Base-by-base conservation (phyloP, 2,113 vertebrate genomes). In the Anarhynchus alexandrinus region DNA sequence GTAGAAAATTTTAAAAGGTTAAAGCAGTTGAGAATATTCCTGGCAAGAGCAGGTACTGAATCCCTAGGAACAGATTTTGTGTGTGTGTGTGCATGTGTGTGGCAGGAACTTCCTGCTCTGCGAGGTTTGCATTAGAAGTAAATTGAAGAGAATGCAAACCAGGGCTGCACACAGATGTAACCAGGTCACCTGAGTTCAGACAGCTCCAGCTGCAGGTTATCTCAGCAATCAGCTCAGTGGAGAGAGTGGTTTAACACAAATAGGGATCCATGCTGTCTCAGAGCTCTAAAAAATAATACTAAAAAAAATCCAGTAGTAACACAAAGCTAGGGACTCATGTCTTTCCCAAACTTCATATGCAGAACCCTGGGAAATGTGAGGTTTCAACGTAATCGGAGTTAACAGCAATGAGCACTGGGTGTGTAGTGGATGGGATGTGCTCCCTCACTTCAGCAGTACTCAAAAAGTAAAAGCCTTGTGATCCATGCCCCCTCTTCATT, bases 1-100 rank as follows among this genome's bases (percentile, higher is more conserved):
- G 83, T 90, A 90, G 71, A 61, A 77, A 76, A 91, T 82, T 94
- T 73, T 78, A 69, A 93, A 93, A 97, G 96, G 93, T 96, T 97
- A 94, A 96, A 96, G 87, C 38, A 88, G 77, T n/a, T 79, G 88
- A 93, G 82, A 93, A 82, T 67, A 88, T 93, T 94, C 42, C 83
- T 90, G 61, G 93, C 91, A 91, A 92, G 78, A 79, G 20, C 59
- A 86, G 72, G 84, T 65, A 86, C 32, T 18, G 69, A 97, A 71
- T 91, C 79, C 95, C 74, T 70, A 54, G 78, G 74, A 97, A 87
- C 47, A 73, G 66, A 69, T 70, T 73, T 34, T 36, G 42, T 58
- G 78, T 57, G 29, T 26, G 20, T 26, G 40, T 40, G 40, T 40
- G 40, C 11, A 14, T 34, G 38, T 62, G 49, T 81, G 70, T 38